Conservation (phyloP, 2,888 invertebrate genomes). For the Rhyacophila evoluta region DNA sequence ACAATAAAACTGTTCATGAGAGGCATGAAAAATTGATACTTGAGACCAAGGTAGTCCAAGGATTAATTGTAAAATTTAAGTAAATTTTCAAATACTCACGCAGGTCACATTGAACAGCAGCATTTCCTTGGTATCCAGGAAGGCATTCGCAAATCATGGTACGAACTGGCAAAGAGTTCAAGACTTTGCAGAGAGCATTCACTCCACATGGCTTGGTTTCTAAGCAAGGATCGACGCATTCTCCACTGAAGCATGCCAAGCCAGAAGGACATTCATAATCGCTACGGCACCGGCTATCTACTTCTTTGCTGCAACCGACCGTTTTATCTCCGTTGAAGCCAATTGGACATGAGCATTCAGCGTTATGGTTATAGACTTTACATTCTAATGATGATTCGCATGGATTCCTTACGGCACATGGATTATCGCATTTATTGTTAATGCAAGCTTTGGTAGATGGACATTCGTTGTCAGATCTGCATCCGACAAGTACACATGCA, state of each 20-base stretch:
- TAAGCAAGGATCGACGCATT: conserved; percentile 87
- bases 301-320: conserved; percentile 72
- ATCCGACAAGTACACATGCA: conserved; percentile 84
- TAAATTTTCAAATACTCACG: conserved; percentile 69
- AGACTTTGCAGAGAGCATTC: conserved; percentile 82
- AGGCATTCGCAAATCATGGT: conserved; percentile 92
- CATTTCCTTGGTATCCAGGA: conserved; percentile 89
- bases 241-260: conserved; percentile 83
- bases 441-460: conserved; percentile 84
- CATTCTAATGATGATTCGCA: conserved; percentile 83
- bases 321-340: conserved; percentile 76
- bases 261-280: conserved; percentile 88
- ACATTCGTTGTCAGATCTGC: conserved; percentile 84
- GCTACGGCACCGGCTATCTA: conserved; percentile 75
- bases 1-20: too few relatives aligned
- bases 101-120: conserved; percentile 84
- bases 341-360: conserved; percentile 85
- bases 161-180: conserved; percentile 85
- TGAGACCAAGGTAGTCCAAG: too few relatives aligned
- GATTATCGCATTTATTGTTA: conserved; percentile 82
- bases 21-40: too few relatives aligned
- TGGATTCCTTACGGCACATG: conserved; percentile 76
- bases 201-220: conserved; percentile 84
- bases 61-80: conserved; percentile 23
- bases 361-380: conserved; percentile 79